phyloP scores from a whole-genome alignment of 2,113 vertebrate species.

The Shinisaurus crocodilurus region DNA sequence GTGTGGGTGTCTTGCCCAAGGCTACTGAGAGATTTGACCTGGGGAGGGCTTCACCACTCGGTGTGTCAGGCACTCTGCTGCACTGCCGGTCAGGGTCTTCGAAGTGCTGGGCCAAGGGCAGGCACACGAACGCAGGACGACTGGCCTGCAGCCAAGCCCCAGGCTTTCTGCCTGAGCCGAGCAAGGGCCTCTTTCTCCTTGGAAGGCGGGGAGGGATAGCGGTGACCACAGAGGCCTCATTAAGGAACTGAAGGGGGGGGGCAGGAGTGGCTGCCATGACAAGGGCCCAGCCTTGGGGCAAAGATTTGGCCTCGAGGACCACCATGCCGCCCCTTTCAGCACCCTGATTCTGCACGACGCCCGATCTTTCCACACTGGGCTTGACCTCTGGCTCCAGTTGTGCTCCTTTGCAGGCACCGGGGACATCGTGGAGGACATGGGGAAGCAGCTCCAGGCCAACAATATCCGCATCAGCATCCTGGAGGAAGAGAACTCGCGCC shows the following conservation, averaged over 20 bases:
- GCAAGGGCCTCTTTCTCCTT: neutral
- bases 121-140: neutral
- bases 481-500: slow-evolving; percentile 83
- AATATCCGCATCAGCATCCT: slow-evolving; percentile 84
- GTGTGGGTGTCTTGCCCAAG: too few species aligned
- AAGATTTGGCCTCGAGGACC: neutral
- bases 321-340: neutral
- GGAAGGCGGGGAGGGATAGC: too few species aligned
- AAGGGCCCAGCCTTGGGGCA: too few species aligned
- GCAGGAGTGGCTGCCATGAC: neutral
- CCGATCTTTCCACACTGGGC: neutral
- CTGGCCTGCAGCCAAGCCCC: neutral
- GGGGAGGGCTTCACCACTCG: neutral
- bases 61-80: neutral
- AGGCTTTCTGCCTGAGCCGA: neutral
- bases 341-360: too few species aligned
- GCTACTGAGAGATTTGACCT: neutral
- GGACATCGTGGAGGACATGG: slow-evolving; percentile 86
- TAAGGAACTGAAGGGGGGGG: neutral
- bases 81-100: neutral
- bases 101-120: neutral
- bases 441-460: slow-evolving; percentile 89
- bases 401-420: slow-evolving; percentile 80
- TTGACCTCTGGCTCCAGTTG: neutral
- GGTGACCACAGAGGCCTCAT: neutral